phyloP scores from a whole-genome alignment of 2,113 vertebrate species.

The Capreolus pygargus region DNA sequence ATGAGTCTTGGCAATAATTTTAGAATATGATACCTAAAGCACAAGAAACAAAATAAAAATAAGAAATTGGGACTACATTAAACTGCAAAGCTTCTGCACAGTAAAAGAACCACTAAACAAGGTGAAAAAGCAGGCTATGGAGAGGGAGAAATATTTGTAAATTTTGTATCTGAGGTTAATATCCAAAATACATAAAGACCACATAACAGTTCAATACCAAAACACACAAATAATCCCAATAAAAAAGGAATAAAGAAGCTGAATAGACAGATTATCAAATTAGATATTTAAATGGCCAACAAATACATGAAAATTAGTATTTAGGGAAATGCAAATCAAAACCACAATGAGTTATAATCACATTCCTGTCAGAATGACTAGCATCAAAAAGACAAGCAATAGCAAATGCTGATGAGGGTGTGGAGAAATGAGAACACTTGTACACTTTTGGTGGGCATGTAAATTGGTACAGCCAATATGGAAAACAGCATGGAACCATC shows the following conservation, averaged over 20 bases:
- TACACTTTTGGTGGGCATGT: background rate
- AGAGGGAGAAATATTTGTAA: background rate
- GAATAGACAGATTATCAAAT: background rate
- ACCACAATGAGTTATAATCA: background rate
- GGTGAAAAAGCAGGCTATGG: background rate
- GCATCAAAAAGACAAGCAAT: background rate
- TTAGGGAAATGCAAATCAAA: background rate
- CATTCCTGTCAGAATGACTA: background rate
- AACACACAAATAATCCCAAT: background rate
- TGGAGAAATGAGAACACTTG: background rate
- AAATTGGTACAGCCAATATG: background rate
- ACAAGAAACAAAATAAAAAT: background rate
- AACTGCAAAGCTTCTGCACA: background rate
- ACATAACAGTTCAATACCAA: background rate
- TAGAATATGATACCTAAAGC: background rate
- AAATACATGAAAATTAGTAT: background rate
- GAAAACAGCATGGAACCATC: background rate
- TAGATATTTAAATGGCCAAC: background rate
- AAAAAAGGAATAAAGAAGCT: background rate
- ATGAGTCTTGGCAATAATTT: background rate
- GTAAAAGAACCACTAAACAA: background rate
- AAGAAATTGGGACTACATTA: background rate
- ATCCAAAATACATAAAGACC: background rate
- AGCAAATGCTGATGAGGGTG: background rate
- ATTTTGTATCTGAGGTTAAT: background rate